These are phyloP conservation scores for Amphiprion clarkii DNA, from an alignment of 2,797 vertebrate species.

Conservation along the genomic window DNA sequence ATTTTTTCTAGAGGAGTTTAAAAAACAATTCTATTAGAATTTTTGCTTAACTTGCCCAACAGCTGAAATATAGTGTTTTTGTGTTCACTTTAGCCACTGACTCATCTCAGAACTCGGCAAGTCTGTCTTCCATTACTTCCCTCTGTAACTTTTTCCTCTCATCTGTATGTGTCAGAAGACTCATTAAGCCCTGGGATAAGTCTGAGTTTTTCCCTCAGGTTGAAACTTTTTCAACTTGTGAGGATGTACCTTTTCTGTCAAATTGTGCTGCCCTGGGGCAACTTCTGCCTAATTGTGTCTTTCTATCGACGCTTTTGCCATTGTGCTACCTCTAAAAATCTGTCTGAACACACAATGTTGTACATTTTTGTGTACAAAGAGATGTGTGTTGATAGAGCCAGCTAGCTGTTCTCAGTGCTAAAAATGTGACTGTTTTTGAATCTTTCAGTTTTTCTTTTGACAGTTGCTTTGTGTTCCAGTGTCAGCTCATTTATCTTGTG, in stretches of 20 bases:
- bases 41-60: not conserved
- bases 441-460: constrained; percentile 4
- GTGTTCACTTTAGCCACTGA: not conserved
- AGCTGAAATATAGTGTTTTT: not conserved
- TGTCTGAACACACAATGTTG: not conserved
- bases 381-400: not conserved
- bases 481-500: constrained; percentile 41
- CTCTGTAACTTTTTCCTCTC: not conserved
- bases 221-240: not conserved
- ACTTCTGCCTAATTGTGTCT: not conserved
- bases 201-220: not conserved
- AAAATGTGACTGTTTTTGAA: constrained; percentile 7
- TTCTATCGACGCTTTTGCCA: not conserved
- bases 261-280: not conserved
- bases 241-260: too few relatives aligned
- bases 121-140: not conserved
- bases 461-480: constrained; percentile 21
- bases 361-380: not conserved
- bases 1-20: too few relatives aligned
- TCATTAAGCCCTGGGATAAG: not conserved
- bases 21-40: not conserved
- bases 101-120: not conserved
- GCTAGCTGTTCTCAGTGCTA: not conserved
- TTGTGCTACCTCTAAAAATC: not conserved
- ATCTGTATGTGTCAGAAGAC: not conserved